phyloP scores from a whole-genome alignment of 64 coral and sea anemone species.

The Trachythela sp. region DNA sequence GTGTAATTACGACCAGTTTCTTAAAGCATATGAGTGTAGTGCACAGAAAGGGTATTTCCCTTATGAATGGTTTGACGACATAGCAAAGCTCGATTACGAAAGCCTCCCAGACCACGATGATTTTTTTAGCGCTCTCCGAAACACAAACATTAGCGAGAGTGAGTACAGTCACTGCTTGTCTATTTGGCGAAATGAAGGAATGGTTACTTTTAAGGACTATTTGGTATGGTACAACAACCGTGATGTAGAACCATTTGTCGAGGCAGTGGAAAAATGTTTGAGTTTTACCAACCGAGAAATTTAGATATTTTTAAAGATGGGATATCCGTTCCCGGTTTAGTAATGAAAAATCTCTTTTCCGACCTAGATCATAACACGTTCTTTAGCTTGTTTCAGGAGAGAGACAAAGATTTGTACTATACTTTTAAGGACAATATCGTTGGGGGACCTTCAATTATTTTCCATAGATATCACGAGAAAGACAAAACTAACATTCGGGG shows the following conservation, averaged over 20 bases:
- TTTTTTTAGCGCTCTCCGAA: constrained; percentile 1
- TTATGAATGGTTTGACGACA: not conserved
- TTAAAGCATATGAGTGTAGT: not conserved
- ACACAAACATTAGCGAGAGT: not conserved
- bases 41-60: not conserved
- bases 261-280: not conserved
- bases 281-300: not conserved
- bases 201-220: not conserved
- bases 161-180: not conserved
- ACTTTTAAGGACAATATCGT: not conserved
- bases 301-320: not conserved
- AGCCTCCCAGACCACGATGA: not conserved
- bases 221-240: not conserved
- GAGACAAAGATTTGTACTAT: not conserved
- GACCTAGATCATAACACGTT: not conserved
- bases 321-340: not conserved
- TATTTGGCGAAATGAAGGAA: not conserved
- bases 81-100: not conserved
- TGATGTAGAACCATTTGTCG: not conserved
- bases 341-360: not conserved
- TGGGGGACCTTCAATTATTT: not conserved
- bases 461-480: not conserved
- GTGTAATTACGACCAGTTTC: constrained; percentile 6
- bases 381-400: not conserved
- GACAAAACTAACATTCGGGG: not conserved